Percentiles rank a stretch among this genome's conserved stretches.
phyloP scores from a whole-genome alignment of 2,888 invertebrate species.

The Stratiomys singularior region DNA sequence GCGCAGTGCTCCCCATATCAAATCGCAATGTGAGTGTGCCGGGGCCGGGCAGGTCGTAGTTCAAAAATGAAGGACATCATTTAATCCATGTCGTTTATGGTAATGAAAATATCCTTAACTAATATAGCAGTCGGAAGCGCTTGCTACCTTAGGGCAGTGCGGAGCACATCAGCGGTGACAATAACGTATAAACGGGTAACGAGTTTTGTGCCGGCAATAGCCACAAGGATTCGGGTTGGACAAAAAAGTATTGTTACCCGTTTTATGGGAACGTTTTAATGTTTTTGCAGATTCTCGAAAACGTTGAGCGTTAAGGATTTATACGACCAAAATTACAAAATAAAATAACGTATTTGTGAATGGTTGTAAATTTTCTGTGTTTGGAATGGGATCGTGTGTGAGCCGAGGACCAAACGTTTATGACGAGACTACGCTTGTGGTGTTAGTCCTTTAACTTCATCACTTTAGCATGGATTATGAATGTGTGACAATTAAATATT shows the following conservation, averaged over 20 bases:
- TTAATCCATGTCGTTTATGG: slow-evolving; percentile 26
- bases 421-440: too few species aligned
- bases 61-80: slow-evolving; percentile 20
- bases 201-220: slow-evolving; percentile 8
- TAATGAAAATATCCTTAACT: slow-evolving; percentile 35
- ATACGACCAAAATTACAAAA: slow-evolving; percentile 7
- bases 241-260: background rate
- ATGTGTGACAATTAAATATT: too few species aligned
- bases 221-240: background rate
- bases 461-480: too few species aligned
- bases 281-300: slow-evolving; percentile 20
- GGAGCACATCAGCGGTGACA: slow-evolving; percentile 26
- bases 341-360: slow-evolving; percentile 12
- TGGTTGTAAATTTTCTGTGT: slow-evolving; percentile 3
- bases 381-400: too few species aligned
- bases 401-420: too few species aligned
- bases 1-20: background rate
- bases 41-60: slow-evolving; percentile 4
- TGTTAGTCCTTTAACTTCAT: too few species aligned
- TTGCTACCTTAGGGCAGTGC: background rate
- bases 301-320: background rate
- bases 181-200: slow-evolving; percentile 22
- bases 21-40: too few species aligned
- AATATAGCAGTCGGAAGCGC: slow-evolving; percentile 14
- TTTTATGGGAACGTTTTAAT: slow-evolving; percentile 18